Base-by-base conservation (phyloP, 2,888 invertebrate species). In the Catocala fraxini region DNA sequence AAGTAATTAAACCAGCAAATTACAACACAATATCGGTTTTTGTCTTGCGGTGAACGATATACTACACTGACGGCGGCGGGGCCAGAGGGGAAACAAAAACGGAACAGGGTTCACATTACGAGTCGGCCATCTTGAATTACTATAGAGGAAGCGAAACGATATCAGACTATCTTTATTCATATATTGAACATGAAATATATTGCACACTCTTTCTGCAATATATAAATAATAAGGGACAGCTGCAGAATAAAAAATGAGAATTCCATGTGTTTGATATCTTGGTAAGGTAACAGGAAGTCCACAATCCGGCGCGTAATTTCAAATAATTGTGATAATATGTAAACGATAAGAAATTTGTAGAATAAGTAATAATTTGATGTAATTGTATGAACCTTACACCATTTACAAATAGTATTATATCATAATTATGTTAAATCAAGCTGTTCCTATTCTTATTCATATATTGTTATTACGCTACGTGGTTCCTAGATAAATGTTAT, bases 31-130 rank as follows among this genome's bases (percentile, higher is more conserved):
- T 91, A 85, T 91, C 90, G 88, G 89, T 93, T 94, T 93, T 93
- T 94, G 91, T 93, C 92, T 93, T 92, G 92, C 91, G 90, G 88
- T 90, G 92, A 94, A 94, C 93, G 93, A 92, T 93, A 93, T 89
- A 93, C 93, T 93, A 91, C 91, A 93, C 89, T 92, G 93, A 93
- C 93, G 91, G 92, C 92, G 83, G 92, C 91, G 92, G 94, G 93
- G 92, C 91, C 91, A 91, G 93, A 91, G 93, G 92, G 92, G 93
- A 93, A 93, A 91, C 92, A 88, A 92, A 91, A 94, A 84, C 94
- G 94, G 94, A 94, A 91, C 85, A 89, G 95, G 95, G 95, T 94
- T 94, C 93, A 89, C 94, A 91, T 77, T 80, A 73, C 76, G 81
- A 69, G 83, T 79, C 89, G 78, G 89, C 91, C 92, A 92, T 91